Conservation (phyloP, 1,140 invertebrate genomes). For the Mamestra configurata region DNA sequence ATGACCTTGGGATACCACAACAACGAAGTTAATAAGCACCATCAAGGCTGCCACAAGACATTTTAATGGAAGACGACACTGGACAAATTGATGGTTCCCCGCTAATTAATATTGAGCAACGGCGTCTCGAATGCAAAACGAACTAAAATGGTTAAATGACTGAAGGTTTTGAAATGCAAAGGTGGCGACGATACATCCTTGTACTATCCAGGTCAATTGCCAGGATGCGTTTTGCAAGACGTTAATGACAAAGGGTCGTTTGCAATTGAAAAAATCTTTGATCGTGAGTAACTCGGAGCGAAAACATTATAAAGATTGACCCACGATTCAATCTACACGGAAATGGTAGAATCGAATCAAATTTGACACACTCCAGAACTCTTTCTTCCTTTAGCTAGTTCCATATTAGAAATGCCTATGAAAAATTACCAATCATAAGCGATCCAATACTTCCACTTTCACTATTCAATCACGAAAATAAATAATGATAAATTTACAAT, state of each 20-base stretch:
- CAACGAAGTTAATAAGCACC: conserved; percentile 25
- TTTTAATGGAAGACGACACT: conserved; percentile 28
- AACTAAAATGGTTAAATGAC: background rate
- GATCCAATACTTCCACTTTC: background rate
- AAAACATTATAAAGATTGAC: too few relatives aligned
- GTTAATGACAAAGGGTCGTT: background rate
- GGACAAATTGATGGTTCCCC: conserved; percentile 29
- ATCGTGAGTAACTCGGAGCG: background rate
- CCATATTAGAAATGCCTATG: too few relatives aligned
- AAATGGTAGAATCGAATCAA: too few relatives aligned
- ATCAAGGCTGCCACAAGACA: background rate
- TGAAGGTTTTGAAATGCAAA: conserved; percentile 21
- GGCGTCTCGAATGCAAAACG: conserved; percentile 23
- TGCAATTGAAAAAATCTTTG: background rate
- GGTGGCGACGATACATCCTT: conserved; percentile 19
- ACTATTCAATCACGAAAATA: conserved; percentile 23
- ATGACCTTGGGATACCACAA: conserved; percentile 29
- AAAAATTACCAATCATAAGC: background rate
- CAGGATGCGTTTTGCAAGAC: background rate
- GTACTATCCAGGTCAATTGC: conserved; percentile 2
- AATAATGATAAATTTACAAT: background rate
- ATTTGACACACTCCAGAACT: too few relatives aligned
- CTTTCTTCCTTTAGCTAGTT: too few relatives aligned
- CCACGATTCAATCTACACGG: too few relatives aligned
- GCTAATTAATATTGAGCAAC: conserved; percentile 41